Evolutionary conservation across 1,140 invertebrate species (phyloP), one percentile per base, ranked within the genome.

Genomic region (Lepidurus arcticus): DNA sequence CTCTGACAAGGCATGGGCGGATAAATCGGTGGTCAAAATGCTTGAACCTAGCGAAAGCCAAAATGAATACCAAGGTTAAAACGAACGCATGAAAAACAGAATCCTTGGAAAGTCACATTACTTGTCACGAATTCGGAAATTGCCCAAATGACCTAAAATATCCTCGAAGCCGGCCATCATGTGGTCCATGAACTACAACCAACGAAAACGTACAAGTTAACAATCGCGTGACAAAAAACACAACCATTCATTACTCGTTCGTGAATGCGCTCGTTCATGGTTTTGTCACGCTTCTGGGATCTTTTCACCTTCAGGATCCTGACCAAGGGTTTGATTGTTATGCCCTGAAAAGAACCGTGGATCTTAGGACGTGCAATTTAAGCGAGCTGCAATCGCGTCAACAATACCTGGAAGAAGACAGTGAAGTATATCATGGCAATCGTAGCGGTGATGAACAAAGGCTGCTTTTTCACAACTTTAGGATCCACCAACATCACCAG

Each of bases 391-490:
- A 16, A 44, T 44, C n/a, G 8, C 16, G n/a, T 75, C 74, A 77
- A 53, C 43, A 44, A 34, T 78, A 90, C 90, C 86, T 91, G 92
- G 81, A 98, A 89, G 86, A 99, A 98, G 4, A 99, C 97, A 13
- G 98, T 99, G 87, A 99, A 99, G 85, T 98, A 98, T 82, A 99
- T 94, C 77, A 99, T 94, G 75, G 97, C 92, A 84, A 99, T 98
- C 0, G 97, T 98, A 1, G 97, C 96, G 42, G 97, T 98, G 47
- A 99, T 92, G 85, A 98, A 97, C 91, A 98, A 97, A 1, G 92
- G 91, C 82, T 95, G 92, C 21, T 92, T 85, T 42, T 83, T 82
- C 44, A 96, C 92, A 81, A 92, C 88, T 77, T 88, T 87, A 16
- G 90, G 90, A 84, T 97, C 90, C 80, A 99, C 93, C 81, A 98